phyloP scores from a whole-genome alignment of 2,888 invertebrate genomes.

The Troides aeacus region DNA sequence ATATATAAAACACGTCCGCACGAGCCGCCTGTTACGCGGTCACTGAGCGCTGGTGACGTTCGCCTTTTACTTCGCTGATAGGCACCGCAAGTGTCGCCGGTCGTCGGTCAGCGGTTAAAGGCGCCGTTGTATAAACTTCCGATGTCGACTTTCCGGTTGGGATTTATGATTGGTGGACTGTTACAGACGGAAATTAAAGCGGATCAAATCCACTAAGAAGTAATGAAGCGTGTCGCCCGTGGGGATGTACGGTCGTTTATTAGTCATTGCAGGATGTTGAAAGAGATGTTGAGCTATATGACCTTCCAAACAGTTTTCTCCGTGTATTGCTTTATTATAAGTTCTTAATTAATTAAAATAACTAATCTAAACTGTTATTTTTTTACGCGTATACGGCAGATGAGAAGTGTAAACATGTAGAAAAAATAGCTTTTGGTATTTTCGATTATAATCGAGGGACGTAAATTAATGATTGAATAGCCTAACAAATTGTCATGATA shows the following conservation, averaged over 20 bases:
- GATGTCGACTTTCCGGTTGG: conserved; percentile 66
- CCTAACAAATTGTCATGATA: conserved; percentile 11
- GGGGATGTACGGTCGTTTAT: conserved; percentile 32
- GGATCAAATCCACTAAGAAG: conserved; percentile 36
- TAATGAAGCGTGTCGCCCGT: conserved; percentile 27
- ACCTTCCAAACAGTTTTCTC: neutral
- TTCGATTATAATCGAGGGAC: neutral
- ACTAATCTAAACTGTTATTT: neutral
- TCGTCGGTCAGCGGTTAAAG: conserved; percentile 43
- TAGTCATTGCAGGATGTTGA: conserved; percentile 20
- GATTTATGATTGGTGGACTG: conserved; percentile 41
- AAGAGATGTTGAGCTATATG: neutral
- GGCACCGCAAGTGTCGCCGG: conserved; percentile 53
- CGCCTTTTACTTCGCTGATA: conserved; percentile 64
- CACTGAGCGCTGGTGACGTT: conserved; percentile 54
- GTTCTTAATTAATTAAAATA: neutral
- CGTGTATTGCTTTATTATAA: neutral
- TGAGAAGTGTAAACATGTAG: neutral
- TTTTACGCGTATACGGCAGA: no score
- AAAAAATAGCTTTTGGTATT: no score
- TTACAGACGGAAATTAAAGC: conserved; percentile 40
- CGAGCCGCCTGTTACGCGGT: conserved; percentile 60
- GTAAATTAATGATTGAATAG: conserved; percentile 21
- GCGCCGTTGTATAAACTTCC: conserved; percentile 55
- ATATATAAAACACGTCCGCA: conserved; percentile 50